Evolutionary conservation across 2,113 vertebrate genomes (phyloP), one percentile per base, ranked within the genome.

Genomic region (Oreochromis tanganicae): DNA sequence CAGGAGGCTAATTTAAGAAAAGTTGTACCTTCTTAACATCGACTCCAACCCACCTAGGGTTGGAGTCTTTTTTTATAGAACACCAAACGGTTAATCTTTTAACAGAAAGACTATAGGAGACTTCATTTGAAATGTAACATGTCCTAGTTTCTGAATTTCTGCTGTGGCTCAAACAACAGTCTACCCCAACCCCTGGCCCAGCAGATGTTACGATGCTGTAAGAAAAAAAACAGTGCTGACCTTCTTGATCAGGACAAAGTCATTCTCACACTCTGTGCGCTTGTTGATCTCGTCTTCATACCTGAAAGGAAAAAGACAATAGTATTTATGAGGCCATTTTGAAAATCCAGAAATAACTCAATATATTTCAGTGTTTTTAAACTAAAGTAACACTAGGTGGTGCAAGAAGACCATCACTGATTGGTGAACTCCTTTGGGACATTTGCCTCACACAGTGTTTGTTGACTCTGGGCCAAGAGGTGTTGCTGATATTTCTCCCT

Each of bases 281-380:
- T 92, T 97, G 95, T 97, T 97, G 92, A 97, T 97, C 89, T 97
- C 97, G 75, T 97, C 97, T 93, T 97, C 97, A 88, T 97, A 97
- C 92, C 97, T 97, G 86, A 79, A 43, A 80, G 52, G 10, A 73
- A 11, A 34, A 27, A 56, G 55, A n/a, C 9, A 81, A 59, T 2
- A 38, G 0, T 81, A 13, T 21, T 68, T 14, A 24, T 32, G 9
- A n/a, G 52, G 13, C 32, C 50, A 66, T 29, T 16, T 71, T 66
- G 17, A 32, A 48, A 41, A 63, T 48, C 46, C 6, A 68, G 32
- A 29, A 32, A 36, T 10, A 38, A 24, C 5, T 59, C 7, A 5
- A 81, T 5, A 54, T 34, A 24, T 84, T 68, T 57, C 4, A 80
- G 43, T 7, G 19, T 54, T 46, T 46, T 68, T 88, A 57, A 68